Base-by-base conservation (phyloP, 64 coral and sea anemone species). In the Trachythela sp. region DNA sequence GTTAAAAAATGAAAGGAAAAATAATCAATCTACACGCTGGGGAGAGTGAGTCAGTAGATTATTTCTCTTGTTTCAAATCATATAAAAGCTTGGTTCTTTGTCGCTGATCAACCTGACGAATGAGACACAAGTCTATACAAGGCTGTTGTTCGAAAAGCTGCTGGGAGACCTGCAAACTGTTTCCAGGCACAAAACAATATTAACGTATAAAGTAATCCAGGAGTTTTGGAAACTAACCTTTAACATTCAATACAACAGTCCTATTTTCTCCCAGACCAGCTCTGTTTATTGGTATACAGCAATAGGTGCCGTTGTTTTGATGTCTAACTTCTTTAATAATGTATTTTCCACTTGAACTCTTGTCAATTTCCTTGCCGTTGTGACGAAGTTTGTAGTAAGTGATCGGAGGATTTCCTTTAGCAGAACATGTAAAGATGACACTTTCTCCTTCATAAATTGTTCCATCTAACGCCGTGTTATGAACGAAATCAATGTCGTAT, bases 401-500 rank as follows among this genome's bases (percentile, higher is more conserved):
- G 18, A 64, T 64, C 7, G 56, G 26, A 64, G 56, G 56, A 64
- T 64, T 64, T 64, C 56, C 56, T 64, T 64, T 64, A 27, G 56
- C 56, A 20, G 56, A 64, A 22, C 56, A 64, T n/a, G 56, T 64
- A 6, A 64, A 64, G 26, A 20, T 6, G 24, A 64, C 56, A 64
- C 17, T 64, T 64, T 64, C 20, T 64, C 56, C 56, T n/a, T 64
- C 56, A 64, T 64, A 64, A 64, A 64, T 64, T 4, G 56, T 64
- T 20, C 56, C 56, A 64, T 64, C 56, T 64, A 64, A 64, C 56
- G 56, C 56, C 26, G 56, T 64, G 56, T 64, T 64, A 64, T 64
- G 56, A 27, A 64, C 13, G 56, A 64, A 64, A 7, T 64, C 56
- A 8, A 20, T 64, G 24, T 24, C 26, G 26, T 64, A 64, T 64